Evolutionary conservation across 2,888 invertebrate genomes (phyloP).

Genomic region (Neocrepidodera transversa): DNA sequence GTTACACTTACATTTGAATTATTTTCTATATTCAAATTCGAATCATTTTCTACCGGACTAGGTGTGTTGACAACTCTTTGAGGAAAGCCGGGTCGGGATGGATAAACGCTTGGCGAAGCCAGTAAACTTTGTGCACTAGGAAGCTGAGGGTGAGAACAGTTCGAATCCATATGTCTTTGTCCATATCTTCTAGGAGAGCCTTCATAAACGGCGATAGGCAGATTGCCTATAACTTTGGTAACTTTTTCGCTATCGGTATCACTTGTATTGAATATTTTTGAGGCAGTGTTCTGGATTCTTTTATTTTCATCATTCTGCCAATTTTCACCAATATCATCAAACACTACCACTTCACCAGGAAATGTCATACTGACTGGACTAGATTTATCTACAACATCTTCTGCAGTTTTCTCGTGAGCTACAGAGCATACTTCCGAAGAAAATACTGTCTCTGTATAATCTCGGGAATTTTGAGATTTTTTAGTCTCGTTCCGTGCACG

Average conservation of each 20-base stretch:
- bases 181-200: slow-evolving; percentile 90
- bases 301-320: slow-evolving; percentile 65
- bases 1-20: slow-evolving; percentile 55
- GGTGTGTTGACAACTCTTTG: slow-evolving; percentile 67
- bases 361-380: slow-evolving; percentile 71
- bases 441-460: slow-evolving; percentile 69
- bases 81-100: slow-evolving; percentile 88
- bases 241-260: slow-evolving; percentile 60
- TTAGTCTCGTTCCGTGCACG: slow-evolving; percentile 60
- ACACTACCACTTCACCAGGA: slow-evolving; percentile 81
- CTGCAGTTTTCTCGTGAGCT: slow-evolving; percentile 55
- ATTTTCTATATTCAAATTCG: slow-evolving; percentile 51
- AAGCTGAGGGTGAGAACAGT: slow-evolving; percentile 62
- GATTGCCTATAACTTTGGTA: slow-evolving; percentile 75
- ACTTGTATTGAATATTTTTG: slow-evolving; percentile 50
- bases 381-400: slow-evolving; percentile 56
- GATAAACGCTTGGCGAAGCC: slow-evolving; percentile 73
- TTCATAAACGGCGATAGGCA: slow-evolving; percentile 93
- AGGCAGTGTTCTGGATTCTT: slow-evolving; percentile 48
- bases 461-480: slow-evolving; percentile 60
- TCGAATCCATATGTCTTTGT: slow-evolving; percentile 62
- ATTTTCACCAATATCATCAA: slow-evolving; percentile 85
- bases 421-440: slow-evolving; percentile 69
- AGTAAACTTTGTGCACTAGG: slow-evolving; percentile 66
- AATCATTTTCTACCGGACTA: slow-evolving; percentile 56